A percentile compares a stretch with the other conserved stretches of the same genome.
These are phyloP conservation scores for Sphecodes monilicornis DNA, from an alignment of 2,888 invertebrate genomes.

Conservation along the genomic window DNA sequence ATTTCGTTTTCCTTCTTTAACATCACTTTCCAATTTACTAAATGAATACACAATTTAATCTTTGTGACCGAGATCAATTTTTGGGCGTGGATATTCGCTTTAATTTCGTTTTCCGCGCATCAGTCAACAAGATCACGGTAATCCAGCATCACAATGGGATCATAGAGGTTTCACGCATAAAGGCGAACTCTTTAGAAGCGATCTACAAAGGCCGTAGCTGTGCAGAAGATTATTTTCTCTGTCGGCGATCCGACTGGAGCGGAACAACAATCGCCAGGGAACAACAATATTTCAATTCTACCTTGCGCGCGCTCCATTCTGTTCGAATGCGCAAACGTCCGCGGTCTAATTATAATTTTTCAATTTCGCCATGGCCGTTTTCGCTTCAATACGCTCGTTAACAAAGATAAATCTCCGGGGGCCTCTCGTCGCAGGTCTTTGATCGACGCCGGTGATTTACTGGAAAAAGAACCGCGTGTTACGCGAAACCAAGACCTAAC, in stretches of 20 bases:
- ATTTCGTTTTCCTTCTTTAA: no score
- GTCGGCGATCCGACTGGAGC: not conserved
- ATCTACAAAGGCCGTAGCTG: not conserved
- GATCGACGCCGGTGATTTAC: not conserved
- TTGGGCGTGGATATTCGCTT: not conserved
- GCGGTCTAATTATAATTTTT: not conserved
- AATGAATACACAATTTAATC: not conserved
- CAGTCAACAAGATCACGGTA: not conserved
- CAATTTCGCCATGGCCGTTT: not conserved
- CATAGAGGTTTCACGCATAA: not conserved
- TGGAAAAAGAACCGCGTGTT: slow-evolving; percentile 1
- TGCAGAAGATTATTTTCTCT: not conserved
- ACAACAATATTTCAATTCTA: not conserved
- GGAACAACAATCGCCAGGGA: not conserved
- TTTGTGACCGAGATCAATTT: not conserved
- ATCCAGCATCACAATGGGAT: not conserved
- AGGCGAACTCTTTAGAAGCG: not conserved
- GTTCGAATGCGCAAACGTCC: slow-evolving; percentile 1
- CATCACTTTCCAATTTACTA: not conserved
- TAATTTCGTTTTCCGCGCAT: not conserved
- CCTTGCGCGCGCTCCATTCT: not conserved
- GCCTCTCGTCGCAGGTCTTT: not conserved
- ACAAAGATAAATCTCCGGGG: not conserved
- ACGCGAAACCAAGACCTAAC: not conserved
- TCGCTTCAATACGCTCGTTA: not conserved